Evolutionary conservation across 2,888 invertebrate species (phyloP).

Genomic region (Pachymerium ferrugineum): DNA sequence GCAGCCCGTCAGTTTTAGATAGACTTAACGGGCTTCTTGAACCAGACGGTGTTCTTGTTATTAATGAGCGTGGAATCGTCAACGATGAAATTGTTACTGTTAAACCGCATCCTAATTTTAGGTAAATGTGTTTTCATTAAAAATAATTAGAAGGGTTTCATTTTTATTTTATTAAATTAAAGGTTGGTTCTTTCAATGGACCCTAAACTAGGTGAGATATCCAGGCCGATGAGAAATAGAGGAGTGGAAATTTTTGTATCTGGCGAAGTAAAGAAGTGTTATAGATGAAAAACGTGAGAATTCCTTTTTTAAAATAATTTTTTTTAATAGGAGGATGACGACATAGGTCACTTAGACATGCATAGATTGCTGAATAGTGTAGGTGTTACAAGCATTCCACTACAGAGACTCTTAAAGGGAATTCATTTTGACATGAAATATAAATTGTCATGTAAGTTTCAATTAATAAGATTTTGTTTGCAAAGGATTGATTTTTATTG

Average conservation of each 20-base stretch:
- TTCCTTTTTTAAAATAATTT: not conserved
- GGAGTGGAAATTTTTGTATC: slow-evolving; percentile 81
- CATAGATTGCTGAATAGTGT: slow-evolving; percentile 30
- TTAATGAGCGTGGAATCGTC: slow-evolving; percentile 83
- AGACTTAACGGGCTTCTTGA: slow-evolving; percentile 92
- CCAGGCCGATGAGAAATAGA: slow-evolving; percentile 96
- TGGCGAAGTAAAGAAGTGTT: slow-evolving; percentile 34
- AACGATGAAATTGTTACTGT: slow-evolving; percentile 67
- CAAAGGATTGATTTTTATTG: not conserved
- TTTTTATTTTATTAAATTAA: not conserved
- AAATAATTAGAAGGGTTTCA: not conserved
- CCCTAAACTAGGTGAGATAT: slow-evolving; percentile 90
- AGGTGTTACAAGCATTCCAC: slow-evolving; percentile 3
- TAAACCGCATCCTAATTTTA: slow-evolving; percentile 79
- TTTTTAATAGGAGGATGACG: not conserved
- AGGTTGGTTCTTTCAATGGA: slow-evolving; percentile 92
- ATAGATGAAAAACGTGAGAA: not conserved
- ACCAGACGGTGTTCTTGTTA: slow-evolving; percentile 77
- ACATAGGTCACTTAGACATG: slow-evolving; percentile 25
- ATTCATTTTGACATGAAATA: not conserved
- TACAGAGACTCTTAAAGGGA: slow-evolving; percentile 16
- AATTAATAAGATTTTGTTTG: not conserved
- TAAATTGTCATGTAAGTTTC: slow-evolving; percentile 19
- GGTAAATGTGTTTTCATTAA: slow-evolving; percentile 42
- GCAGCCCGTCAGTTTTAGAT: slow-evolving; percentile 87